Evolutionary conservation across 1,140 invertebrate species (phyloP).

Genomic region (Drosophila chauvacae): DNA sequence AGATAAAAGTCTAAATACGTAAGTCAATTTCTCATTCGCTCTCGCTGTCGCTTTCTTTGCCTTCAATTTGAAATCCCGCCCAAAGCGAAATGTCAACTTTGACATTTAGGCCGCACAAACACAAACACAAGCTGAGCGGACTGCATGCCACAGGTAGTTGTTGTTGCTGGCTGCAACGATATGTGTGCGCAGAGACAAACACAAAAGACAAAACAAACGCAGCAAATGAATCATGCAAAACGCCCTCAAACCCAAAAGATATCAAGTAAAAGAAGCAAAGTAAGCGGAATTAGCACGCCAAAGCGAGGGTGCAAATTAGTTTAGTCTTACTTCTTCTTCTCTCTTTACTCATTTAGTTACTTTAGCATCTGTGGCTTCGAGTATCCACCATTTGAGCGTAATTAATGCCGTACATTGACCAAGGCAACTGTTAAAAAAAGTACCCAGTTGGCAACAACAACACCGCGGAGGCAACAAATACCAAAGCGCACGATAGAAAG

Average conservation of each 20-base stretch:
- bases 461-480: constrained; percentile 33
- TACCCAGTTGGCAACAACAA: constrained; percentile 47
- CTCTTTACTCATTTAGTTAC: constrained; percentile 6
- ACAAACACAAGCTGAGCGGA: constrained; percentile 15
- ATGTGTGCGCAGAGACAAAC: constrained; percentile 14
- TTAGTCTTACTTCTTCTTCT: constrained; percentile 33
- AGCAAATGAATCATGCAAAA: constrained; percentile 66
- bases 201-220: constrained; percentile 29
- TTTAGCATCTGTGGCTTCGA: constrained; percentile 15
- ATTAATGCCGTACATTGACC: constrained; percentile 57
- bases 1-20: not conserved
- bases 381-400: constrained; percentile 31
- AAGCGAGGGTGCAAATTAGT: constrained; percentile 32
- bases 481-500: constrained; percentile 10
- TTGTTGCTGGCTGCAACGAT: constrained; percentile 39
- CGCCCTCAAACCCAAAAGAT: constrained; percentile 44
- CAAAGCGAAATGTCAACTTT: constrained; percentile 62
- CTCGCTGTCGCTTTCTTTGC: constrained; percentile 14
- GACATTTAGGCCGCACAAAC: constrained; percentile 53
- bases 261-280: constrained; percentile 26
- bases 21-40: not conserved
- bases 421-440: constrained; percentile 43
- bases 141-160: constrained; percentile 72
- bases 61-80: constrained; percentile 51
- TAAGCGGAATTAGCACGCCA: constrained; percentile 40